Conservation (phyloP, 30 jellyfish, hydroid and myxozoan genomes). For the Hydra vulgaris region DNA sequence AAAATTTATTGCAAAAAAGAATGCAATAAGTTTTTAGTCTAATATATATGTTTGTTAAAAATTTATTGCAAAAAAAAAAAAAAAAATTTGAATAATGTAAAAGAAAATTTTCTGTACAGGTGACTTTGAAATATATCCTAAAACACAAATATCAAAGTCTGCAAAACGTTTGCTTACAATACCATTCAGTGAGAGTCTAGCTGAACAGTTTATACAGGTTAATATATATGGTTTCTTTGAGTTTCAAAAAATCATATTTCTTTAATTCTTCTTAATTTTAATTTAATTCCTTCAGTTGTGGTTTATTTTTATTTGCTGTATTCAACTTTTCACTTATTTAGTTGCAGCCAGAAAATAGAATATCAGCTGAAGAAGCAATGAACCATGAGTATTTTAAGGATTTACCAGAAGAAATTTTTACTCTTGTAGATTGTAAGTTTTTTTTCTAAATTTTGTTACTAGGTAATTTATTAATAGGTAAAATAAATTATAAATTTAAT, state of each 20-base stretch:
- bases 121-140: not conserved
- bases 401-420: conserved; percentile 43
- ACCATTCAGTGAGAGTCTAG: conserved; percentile 44
- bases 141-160: not conserved
- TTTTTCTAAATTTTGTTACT: not conserved
- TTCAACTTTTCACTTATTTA: conserved; percentile 3
- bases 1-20: too few species aligned
- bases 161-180: conserved; percentile 15
- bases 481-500: too few species aligned
- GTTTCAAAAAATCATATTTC: too few species aligned
- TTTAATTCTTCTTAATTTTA: too few species aligned
- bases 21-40: too few species aligned
- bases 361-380: conserved; percentile 50
- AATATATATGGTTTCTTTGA: not conserved
- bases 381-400: conserved; percentile 49
- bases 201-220: conserved; percentile 66
- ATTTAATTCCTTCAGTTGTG: too few species aligned
- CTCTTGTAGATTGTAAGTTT: conserved; percentile 49
- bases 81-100: too few species aligned
- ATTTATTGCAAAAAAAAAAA: too few species aligned
- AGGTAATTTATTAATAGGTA: too few species aligned
- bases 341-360: conserved; percentile 48
- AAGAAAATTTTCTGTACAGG: too few species aligned
- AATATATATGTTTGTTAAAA: not conserved
- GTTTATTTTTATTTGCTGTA: too few species aligned